Percentiles rank a stretch among this genome's conserved stretches.
phyloP scores from a whole-genome alignment of 2,888 invertebrate species.

The Drosophila picticornis region DNA sequence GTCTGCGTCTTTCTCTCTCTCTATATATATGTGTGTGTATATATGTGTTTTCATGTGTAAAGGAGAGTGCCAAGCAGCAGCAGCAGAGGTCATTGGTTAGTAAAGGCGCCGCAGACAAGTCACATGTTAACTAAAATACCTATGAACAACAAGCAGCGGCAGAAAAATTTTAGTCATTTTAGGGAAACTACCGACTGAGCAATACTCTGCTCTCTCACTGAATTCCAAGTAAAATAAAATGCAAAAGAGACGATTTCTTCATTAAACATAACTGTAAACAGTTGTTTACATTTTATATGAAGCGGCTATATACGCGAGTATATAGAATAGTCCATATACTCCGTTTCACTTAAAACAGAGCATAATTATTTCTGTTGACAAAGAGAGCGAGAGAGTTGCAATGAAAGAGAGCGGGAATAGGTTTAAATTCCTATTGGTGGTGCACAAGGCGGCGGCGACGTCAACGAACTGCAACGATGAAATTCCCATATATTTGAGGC shows the following conservation, averaged over 20 bases:
- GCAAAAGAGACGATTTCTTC: background rate
- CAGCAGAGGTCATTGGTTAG: constrained; percentile 53
- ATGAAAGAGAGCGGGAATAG: constrained; percentile 4
- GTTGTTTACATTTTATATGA: background rate
- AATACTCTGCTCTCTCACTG: constrained; percentile 11
- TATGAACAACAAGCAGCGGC: constrained; percentile 1
- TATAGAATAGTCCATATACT: background rate
- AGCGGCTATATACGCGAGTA: background rate
- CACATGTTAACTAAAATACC: constrained; percentile 36
- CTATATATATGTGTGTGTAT: background rate
- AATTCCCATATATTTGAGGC: constrained; percentile 43
- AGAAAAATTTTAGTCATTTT: background rate
- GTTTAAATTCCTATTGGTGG: constrained; percentile 42
- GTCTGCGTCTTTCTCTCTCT: background rate
- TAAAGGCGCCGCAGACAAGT: constrained; percentile 38
- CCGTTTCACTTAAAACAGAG: background rate
- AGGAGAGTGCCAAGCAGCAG: constrained; percentile 9
- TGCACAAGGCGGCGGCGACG: constrained; percentile 23
- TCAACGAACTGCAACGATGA: constrained; percentile 56
- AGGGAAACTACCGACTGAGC: background rate
- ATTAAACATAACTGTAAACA: background rate
- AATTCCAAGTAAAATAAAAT: background rate
- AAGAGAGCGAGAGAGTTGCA: background rate
- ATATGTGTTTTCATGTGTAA: constrained; percentile 3
- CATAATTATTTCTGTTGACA: constrained; percentile 3